These are phyloP conservation scores for Spodoptera littoralis DNA, from an alignment of 2,888 invertebrate genomes.

Conservation along the genomic window DNA sequence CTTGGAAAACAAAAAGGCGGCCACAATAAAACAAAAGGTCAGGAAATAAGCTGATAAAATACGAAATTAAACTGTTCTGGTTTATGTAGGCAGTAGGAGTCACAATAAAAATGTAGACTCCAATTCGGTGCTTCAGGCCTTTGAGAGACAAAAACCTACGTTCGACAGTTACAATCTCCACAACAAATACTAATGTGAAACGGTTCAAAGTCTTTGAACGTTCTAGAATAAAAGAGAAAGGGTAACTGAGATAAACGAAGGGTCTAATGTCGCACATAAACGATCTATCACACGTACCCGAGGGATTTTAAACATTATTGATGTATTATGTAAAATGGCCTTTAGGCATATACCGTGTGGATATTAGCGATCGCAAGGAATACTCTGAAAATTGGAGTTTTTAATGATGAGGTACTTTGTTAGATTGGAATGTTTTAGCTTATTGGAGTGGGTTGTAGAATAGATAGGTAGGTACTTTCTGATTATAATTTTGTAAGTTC, in stretches of 20 bases:
- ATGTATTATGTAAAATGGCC: constrained; percentile 31
- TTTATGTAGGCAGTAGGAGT: too few species aligned
- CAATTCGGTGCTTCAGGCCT: too few species aligned
- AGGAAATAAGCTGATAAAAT: too few species aligned
- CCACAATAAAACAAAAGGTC: too few species aligned
- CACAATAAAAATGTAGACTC: too few species aligned
- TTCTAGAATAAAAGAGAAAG: constrained; percentile 25
- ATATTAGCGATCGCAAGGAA: neutral
- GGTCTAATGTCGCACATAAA: constrained; percentile 35
- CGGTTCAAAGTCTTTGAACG: constrained; percentile 28
- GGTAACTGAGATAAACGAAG: constrained; percentile 44
- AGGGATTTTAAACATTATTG: constrained; percentile 43
- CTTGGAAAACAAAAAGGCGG: too few species aligned
- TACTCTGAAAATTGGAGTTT: neutral
- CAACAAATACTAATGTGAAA: constrained; percentile 28
- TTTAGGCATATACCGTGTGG: constrained; percentile 16
- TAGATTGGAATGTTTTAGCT: too few species aligned
- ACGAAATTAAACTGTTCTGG: too few species aligned
- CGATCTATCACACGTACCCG: constrained; percentile 37
- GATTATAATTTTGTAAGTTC: too few species aligned
- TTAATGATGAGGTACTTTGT: constrained; percentile 1
- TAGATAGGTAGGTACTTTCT: too few species aligned
- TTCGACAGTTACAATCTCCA: constrained; percentile 2
- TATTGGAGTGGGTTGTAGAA: too few species aligned
- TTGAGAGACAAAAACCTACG: too few species aligned